These are phyloP conservation scores for Saccostrea echinata DNA, from an alignment of 1,140 invertebrate species.

Conservation along the genomic window DNA sequence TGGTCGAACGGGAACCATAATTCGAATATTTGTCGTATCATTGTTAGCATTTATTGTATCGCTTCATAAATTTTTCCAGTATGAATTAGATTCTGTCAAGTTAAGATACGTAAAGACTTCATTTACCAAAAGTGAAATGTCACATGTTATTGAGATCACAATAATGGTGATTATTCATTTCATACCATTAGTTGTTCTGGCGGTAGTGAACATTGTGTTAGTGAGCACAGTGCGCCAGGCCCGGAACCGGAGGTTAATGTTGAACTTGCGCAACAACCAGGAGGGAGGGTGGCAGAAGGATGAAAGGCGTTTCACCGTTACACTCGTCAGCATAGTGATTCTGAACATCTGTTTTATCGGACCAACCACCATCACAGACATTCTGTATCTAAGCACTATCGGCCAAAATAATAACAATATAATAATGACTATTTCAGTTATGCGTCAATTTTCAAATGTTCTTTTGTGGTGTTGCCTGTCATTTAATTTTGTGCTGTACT, in stretches of 20 bases:
- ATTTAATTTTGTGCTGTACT: conserved; percentile 61
- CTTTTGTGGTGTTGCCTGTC: conserved; percentile 53
- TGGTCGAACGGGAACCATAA: conserved; percentile 35
- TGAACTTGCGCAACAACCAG: too few species aligned
- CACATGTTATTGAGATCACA: conserved; percentile 36
- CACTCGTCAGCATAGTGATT: conserved; percentile 60
- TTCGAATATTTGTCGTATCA: conserved; percentile 40
- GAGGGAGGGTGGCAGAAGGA: conserved; percentile 53
- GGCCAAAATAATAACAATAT: background rate
- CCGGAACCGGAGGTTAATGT: too few species aligned
- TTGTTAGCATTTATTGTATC: conserved; percentile 44
- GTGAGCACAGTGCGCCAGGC: too few species aligned
- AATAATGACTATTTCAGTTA: background rate
- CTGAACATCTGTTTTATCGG: too few species aligned
- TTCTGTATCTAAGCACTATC: background rate
- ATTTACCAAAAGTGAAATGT: background rate
- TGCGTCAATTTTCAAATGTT: conserved; percentile 43
- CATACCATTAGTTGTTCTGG: conserved; percentile 52
- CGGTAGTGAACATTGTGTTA: conserved; percentile 52
- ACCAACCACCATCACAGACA: too few species aligned
- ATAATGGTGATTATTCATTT: conserved; percentile 54
- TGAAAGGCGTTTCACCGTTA: conserved; percentile 56
- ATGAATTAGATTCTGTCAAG: background rate
- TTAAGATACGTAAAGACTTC: background rate
- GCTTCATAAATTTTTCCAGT: conserved; percentile 55